Base-by-base conservation (phyloP, 2,797 vertebrate species). In the Eulemur coronatus region DNA sequence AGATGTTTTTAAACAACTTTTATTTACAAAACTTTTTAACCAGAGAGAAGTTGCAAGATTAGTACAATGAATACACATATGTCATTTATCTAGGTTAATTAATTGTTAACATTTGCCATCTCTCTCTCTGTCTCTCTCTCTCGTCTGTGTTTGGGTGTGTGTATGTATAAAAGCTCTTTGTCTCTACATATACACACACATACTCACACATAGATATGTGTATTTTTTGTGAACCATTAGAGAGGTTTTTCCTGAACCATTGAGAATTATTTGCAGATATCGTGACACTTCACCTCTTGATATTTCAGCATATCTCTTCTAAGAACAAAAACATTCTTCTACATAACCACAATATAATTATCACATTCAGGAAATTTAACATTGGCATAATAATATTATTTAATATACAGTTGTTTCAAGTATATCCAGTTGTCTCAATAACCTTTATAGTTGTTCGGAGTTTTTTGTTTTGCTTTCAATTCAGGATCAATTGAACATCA, bases 201-300 rank as follows among this genome's bases (percentile, higher is more conserved):
- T n/a, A 75, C 22, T 43, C 73, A 86, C 33, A n/a, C 48, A 30
- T 28, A 17, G 3, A 35, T 26, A 59, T 57, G 55, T 75, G 10
- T 48, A 26, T 84, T 14, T 94, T 63, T 82, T 92, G 61, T 95
- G 24, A 96, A 59, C 48, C 41, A 70, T 91, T 93, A 95, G n/a
- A 89, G 22, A 88, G 18, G 18, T 75, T 55, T 20, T 2, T 38
- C 26, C 4, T 55, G 46, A 93, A 84, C 35, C 15, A 48, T 9
- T 94, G 78, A 82, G 65, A 95, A 91, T 91, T 96, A 94, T 94
- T 95, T 84, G 38, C 61, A 92, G 75, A 89, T 33, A 89, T 70
- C 46, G 63, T 78, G n/a, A 88, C 35, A 52, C 6, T 73, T 93
- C 33, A 78, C 24, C 41, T 89, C 33, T 95, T 96, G 91, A 73